These are phyloP conservation scores for Pristionchus exspectatus DNA, from an alignment of 2,888 invertebrate species.

Conservation along the genomic window DNA sequence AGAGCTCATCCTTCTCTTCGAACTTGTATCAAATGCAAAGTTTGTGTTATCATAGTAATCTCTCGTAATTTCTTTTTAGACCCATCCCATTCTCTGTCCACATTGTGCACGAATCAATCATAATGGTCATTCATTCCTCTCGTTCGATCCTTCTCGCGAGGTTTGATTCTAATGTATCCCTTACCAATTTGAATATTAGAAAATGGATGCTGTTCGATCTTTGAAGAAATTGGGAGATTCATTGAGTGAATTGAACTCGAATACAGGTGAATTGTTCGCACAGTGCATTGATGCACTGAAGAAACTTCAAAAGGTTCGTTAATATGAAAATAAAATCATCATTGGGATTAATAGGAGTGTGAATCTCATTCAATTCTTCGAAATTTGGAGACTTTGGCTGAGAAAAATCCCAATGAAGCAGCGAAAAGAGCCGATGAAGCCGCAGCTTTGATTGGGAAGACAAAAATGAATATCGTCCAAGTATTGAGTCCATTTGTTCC, in stretches of 20 bases:
- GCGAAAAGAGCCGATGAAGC: not conserved
- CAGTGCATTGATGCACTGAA: not conserved
- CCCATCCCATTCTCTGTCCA: not conserved
- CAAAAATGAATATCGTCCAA: not conserved
- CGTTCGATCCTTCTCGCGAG: not conserved
- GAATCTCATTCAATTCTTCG: not conserved
- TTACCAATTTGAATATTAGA: not conserved
- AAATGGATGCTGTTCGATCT: not conserved
- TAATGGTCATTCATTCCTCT: not conserved
- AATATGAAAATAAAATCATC: not conserved
- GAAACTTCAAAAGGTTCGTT: not conserved
- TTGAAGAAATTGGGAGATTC: not conserved
- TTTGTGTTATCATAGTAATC: not conserved
- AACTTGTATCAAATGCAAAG: not conserved
- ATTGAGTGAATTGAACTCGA: not conserved
- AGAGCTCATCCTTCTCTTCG: not conserved
- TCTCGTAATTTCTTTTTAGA: not conserved
- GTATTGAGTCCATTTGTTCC: not conserved
- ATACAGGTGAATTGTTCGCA: not conserved
- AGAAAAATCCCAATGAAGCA: not conserved
- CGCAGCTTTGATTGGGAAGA: not conserved
- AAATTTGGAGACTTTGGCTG: not conserved
- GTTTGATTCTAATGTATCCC: not conserved
- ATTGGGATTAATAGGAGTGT: not conserved
- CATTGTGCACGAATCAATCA: slow-evolving; percentile 16